phyloP scores from a whole-genome alignment of 2,113 vertebrate species.

The Gulo gulo region DNA sequence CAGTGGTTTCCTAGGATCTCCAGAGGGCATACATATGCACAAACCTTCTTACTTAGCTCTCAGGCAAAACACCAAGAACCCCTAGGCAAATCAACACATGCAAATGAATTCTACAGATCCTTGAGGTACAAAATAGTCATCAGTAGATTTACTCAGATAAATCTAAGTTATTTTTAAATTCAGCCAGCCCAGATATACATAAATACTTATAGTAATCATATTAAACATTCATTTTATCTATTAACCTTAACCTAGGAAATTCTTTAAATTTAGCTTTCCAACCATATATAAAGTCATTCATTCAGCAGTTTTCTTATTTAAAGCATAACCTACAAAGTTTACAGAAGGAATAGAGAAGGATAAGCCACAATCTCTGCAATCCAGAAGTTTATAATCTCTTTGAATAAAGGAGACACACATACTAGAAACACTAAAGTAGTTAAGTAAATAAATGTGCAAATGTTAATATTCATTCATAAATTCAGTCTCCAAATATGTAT shows the following conservation, averaged over 20 bases:
- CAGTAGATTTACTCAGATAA: background rate
- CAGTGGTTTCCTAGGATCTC: background rate
- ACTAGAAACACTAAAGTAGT: background rate
- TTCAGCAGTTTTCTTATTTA: background rate
- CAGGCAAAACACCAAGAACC: background rate
- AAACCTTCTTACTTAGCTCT: background rate
- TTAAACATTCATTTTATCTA: background rate
- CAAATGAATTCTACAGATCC: background rate
- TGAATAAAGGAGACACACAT: background rate
- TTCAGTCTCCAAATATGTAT: background rate
- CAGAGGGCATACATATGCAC: background rate
- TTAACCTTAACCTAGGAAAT: background rate
- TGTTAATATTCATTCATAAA: background rate
- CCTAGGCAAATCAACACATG: background rate
- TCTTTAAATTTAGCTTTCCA: background rate
- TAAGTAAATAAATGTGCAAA: background rate
- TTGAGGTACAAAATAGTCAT: background rate
- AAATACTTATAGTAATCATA: background rate
- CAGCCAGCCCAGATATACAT: background rate
- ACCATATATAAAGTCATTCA: background rate
- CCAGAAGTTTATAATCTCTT: background rate
- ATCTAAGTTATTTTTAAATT: conserved; percentile 23
- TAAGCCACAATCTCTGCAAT: background rate
- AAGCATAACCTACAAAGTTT: background rate
- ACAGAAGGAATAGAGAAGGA: background rate